Conservation (phyloP, 2,797 vertebrate species). For the Gallinago solitaria region DNA sequence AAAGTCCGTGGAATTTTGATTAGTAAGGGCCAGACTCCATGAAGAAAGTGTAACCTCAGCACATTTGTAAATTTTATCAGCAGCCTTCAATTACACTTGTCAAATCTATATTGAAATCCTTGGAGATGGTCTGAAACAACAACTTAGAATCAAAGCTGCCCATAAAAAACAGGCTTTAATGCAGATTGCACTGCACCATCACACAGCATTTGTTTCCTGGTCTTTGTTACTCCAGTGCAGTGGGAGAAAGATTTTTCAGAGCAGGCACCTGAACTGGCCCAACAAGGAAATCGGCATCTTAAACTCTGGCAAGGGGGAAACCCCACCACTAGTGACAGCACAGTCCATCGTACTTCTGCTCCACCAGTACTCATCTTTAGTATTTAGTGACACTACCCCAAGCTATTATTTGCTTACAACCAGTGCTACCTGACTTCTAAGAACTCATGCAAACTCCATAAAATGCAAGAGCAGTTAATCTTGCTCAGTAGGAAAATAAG, state of each 20-base stretch:
- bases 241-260: not conserved
- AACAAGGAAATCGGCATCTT: not conserved
- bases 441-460: not conserved
- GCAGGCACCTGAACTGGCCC: not conserved
- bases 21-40: not conserved
- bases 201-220: not conserved
- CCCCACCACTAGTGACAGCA: not conserved
- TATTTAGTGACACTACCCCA: not conserved
- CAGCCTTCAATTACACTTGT: not conserved
- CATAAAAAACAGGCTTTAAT: not conserved
- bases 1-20: not conserved
- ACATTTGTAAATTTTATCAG: not conserved
- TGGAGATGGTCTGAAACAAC: not conserved
- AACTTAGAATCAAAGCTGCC: not conserved
- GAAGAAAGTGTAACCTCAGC: not conserved
- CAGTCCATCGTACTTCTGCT: not conserved
- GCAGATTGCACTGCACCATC: not conserved
- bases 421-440: not conserved
- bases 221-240: not conserved
- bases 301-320: not conserved
- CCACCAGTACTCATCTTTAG: not conserved
- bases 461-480: constrained; percentile 4
- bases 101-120: not conserved
- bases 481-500: not conserved
- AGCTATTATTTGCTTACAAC: constrained; percentile 1